phyloP scores from a whole-genome alignment of 2,113 vertebrate species.

The Bothrops jararaca region DNA sequence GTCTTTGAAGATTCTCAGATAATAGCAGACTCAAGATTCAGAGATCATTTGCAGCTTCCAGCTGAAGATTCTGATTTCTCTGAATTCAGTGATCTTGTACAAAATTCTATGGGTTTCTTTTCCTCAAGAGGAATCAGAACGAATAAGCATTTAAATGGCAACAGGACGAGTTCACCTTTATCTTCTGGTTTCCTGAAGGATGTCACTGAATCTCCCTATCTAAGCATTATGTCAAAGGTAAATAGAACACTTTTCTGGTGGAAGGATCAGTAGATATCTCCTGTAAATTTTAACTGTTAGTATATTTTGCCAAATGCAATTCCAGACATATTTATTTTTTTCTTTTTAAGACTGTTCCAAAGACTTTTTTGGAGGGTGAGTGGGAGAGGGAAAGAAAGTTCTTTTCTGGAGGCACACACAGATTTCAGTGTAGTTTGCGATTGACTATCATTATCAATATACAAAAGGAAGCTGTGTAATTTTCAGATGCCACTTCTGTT shows the following conservation, averaged over 20 bases:
- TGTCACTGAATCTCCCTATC: constrained; percentile 66
- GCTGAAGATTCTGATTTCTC: constrained; percentile 56
- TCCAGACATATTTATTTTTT: background rate
- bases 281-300: background rate
- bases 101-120: constrained; percentile 42
- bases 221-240: constrained; percentile 78
- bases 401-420: background rate
- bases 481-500: background rate
- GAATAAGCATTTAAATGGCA: constrained; percentile 58
- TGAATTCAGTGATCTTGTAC: constrained; percentile 56
- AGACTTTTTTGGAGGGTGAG: background rate
- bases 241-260: background rate
- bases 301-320: background rate
- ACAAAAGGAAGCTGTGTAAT: background rate
- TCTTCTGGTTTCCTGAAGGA: constrained; percentile 63
- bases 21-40: constrained; percentile 69
- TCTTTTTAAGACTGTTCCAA: background rate
- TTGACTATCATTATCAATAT: background rate
- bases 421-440: background rate
- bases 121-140: constrained; percentile 49
- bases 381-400: background rate
- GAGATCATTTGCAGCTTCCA: constrained; percentile 63
- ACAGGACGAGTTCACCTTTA: constrained; percentile 33
- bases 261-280: background rate
- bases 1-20: constrained; percentile 80